Evolutionary conservation across 2,888 invertebrate species (phyloP), one percentile per base, ranked within the genome.

Genomic region (Mesochorus sp.): DNA sequence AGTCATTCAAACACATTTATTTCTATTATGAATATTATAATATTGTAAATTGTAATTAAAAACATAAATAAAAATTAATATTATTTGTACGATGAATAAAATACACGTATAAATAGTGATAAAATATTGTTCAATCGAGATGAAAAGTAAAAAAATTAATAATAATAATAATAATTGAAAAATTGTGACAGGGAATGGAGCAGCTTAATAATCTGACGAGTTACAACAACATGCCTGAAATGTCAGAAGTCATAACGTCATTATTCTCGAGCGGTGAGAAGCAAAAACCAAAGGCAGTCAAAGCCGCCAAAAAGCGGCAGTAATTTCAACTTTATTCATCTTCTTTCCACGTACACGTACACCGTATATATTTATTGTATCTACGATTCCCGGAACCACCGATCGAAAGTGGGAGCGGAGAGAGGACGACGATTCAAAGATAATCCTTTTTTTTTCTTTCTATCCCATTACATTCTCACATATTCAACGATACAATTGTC

Each of bases 221-320:
- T 89, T 95, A 96, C 92, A 94, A 94, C 80, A 95, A 95, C 81
- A 95, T 99, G 94, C 97, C 97, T 1, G 99, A 99, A 92, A 95
- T 99, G 93, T 97, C 98, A 0, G 99, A 99, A 91, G 94, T 98
- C 93, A 94, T 99, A 80, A 97, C 99, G 0, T 95, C 95, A 34
- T 94, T 95, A 84, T 95, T 98, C 83, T 95, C 96, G 66, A 96
- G 97, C 34, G 95, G 95, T 74, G 91, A 93, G 61, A 90, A 93
- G 66, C 87, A 92, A 62, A 93, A 94, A 89, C 88, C 90, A 5
- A 91, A 91, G 81, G 88, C 91, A 62, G 87, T 91, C 3, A 88
- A 92, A 86, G 87, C 90, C 51, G 87, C 89, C 12, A 92, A 92
- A 79, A 92, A 92, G 81, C 88, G 90, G 53, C 91, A 91, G 81